Evolutionary conservation across 2,113 vertebrate species (phyloP).

Genomic region (Thunnus maccoyii): DNA sequence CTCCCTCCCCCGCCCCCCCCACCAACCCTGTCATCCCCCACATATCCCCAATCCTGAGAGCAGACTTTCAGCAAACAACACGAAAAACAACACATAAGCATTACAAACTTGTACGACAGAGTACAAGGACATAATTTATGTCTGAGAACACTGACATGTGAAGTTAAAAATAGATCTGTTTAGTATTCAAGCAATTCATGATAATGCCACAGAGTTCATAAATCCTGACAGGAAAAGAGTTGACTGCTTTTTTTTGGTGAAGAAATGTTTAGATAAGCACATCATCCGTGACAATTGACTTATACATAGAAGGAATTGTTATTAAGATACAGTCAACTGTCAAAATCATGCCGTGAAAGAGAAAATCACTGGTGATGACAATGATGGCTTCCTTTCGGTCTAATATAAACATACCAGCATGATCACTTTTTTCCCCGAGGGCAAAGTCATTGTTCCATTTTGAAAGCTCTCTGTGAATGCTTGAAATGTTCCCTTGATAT

Average conservation of each 20-base stretch:
- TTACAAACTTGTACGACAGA: not conserved
- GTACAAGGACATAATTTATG: not conserved
- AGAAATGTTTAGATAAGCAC: slow-evolving; percentile 73
- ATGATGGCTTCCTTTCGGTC: slow-evolving; percentile 86
- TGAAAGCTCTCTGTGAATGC: slow-evolving; percentile 83
- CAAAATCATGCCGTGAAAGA: slow-evolving; percentile 72
- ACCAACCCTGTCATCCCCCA: slow-evolving; percentile 10
- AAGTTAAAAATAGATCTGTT: slow-evolving; percentile 60
- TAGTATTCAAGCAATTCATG: slow-evolving; percentile 22
- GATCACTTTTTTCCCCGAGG: slow-evolving; percentile 84
- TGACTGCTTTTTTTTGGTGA: slow-evolving; percentile 25
- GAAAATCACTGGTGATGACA: slow-evolving; percentile 83
- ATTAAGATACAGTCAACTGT: slow-evolving; percentile 80
- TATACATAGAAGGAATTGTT: slow-evolving; percentile 71
- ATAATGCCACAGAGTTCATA: slow-evolving; percentile 57
- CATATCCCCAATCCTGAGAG: slow-evolving; percentile 26
- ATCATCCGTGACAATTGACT: slow-evolving; percentile 71
- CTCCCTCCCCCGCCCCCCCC: not conserved
- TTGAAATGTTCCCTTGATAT: slow-evolving; percentile 83
- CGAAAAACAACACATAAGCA: not conserved
- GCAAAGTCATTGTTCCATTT: slow-evolving; percentile 83
- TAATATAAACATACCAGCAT: slow-evolving; percentile 89
- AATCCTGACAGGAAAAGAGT: slow-evolving; percentile 63
- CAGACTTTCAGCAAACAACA: not conserved
- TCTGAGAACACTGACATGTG: slow-evolving; percentile 4